A percentile compares a stretch with the other conserved stretches of the same genome.
Conservation (phyloP, 1,140 invertebrate genomes). For the Magallana gigas region DNA sequence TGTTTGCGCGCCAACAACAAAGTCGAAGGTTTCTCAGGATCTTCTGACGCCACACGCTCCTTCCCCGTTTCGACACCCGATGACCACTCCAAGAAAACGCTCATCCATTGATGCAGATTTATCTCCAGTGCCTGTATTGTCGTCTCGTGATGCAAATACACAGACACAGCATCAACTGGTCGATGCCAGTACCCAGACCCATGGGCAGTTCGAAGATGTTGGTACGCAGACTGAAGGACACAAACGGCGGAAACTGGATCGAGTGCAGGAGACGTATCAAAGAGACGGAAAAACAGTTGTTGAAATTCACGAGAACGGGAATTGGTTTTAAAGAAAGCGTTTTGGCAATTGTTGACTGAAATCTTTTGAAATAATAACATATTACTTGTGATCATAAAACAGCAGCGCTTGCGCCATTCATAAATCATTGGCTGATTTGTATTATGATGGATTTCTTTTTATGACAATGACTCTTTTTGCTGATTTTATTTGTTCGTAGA, state of each 20-base stretch:
- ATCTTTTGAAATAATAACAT: too few relatives aligned
- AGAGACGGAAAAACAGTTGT: too few relatives aligned
- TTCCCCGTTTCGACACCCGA: neutral
- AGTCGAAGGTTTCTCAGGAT: neutral
- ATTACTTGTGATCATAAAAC: too few relatives aligned
- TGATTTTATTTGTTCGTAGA: neutral
- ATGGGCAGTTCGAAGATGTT: neutral
- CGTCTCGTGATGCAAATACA: neutral
- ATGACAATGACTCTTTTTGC: neutral
- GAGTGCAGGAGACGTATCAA: too few relatives aligned
- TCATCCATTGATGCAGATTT: neutral
- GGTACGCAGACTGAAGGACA: neutral
- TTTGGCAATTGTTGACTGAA: too few relatives aligned
- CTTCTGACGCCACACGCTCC: neutral
- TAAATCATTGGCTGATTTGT: too few relatives aligned
- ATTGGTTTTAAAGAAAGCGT: too few relatives aligned
- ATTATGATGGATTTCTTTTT: too few relatives aligned
- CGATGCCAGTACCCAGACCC: neutral
- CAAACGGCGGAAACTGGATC: too few relatives aligned
- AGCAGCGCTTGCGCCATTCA: too few relatives aligned
- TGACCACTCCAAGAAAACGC: slow-evolving; percentile 2
- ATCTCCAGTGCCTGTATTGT: neutral
- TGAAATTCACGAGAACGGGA: too few relatives aligned
- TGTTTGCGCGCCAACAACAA: neutral
- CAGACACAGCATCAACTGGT: neutral